Percentiles rank a stretch among this genome's conserved stretches.
Evolutionary conservation across 2,797 vertebrate species (phyloP).

Genomic region (Phrynocephalus guinanensis): DNA sequence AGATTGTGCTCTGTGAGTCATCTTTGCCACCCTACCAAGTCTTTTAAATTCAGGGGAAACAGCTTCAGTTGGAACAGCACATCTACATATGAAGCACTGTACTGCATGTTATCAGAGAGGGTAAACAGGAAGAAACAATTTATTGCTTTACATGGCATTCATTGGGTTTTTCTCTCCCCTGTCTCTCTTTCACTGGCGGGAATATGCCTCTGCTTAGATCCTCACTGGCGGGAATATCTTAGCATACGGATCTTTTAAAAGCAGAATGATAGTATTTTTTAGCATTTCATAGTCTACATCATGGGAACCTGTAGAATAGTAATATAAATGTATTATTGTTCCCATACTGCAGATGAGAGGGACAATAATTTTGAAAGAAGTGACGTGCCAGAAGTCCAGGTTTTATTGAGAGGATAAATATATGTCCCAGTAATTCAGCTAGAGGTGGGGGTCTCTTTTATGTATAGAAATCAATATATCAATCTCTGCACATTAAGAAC

Average conservation of each 20-base stretch:
- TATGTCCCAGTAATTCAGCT: background rate
- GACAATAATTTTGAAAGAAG: background rate
- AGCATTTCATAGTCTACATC: background rate
- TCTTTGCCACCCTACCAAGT: constrained; percentile 7
- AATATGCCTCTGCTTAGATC: background rate
- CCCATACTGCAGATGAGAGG: background rate
- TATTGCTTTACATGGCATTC: constrained; percentile 27
- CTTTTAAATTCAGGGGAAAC: constrained; percentile 48
- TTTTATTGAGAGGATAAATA: background rate
- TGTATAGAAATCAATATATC: background rate
- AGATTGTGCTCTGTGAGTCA: background rate
- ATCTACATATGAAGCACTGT: constrained; percentile 8
- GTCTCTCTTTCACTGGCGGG: no score
- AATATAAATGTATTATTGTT: background rate
- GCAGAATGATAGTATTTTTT: background rate
- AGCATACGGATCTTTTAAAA: background rate
- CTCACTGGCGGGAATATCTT: no score
- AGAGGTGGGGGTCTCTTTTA: no score
- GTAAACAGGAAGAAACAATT: background rate
- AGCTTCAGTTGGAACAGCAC: constrained; percentile 18
- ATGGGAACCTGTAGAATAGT: background rate
- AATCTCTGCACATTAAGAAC: background rate
- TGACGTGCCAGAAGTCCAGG: background rate
- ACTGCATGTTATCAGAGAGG: constrained; percentile 13
- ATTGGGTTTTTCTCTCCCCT: background rate